These are phyloP conservation scores for Biston betularia DNA, from an alignment of 2,888 invertebrate genomes.

Conservation along the genomic window DNA sequence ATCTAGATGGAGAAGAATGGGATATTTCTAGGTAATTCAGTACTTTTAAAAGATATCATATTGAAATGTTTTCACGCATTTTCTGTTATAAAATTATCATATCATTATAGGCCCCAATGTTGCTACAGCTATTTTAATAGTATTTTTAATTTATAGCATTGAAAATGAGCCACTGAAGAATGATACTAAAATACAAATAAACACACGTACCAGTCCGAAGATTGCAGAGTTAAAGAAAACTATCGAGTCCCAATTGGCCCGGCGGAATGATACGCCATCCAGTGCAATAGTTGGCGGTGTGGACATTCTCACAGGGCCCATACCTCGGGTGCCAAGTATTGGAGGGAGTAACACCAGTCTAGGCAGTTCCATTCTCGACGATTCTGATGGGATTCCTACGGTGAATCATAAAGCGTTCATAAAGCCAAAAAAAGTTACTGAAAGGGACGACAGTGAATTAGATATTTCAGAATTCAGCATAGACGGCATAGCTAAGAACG, in stretches of 20 bases:
- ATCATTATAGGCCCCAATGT: too few relatives aligned
- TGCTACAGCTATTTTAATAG: background rate
- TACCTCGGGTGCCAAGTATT: constrained; percentile 60
- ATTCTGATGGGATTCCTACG: constrained; percentile 64
- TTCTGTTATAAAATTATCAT: too few relatives aligned
- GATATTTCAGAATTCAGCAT: constrained; percentile 79
- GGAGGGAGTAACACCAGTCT: constrained; percentile 81
- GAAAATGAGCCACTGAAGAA: constrained; percentile 74
- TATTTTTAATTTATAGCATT: constrained; percentile 63
- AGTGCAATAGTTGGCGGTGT: constrained; percentile 70
- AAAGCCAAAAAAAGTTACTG: constrained; percentile 61
- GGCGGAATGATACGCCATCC: constrained; percentile 69
- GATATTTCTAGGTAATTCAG: constrained; percentile 82
- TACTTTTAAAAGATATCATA: background rate
- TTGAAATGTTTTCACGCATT: too few relatives aligned
- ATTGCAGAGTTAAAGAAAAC: constrained; percentile 84
- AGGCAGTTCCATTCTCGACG: constrained; percentile 80
- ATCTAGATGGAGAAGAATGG: constrained; percentile 82
- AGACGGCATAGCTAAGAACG: constrained; percentile 65
- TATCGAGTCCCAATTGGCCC: constrained; percentile 84
- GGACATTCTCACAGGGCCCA: constrained; percentile 66
- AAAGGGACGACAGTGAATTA: constrained; percentile 77
- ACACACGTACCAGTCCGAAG: constrained; percentile 81
- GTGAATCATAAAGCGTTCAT: constrained; percentile 62
- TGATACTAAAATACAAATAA: constrained; percentile 72